A percentile compares a stretch with the other conserved stretches of the same genome.
Conservation (phyloP, 35 echinoderm and acorn worm genomes). For the Lytechinus variegatus region DNA sequence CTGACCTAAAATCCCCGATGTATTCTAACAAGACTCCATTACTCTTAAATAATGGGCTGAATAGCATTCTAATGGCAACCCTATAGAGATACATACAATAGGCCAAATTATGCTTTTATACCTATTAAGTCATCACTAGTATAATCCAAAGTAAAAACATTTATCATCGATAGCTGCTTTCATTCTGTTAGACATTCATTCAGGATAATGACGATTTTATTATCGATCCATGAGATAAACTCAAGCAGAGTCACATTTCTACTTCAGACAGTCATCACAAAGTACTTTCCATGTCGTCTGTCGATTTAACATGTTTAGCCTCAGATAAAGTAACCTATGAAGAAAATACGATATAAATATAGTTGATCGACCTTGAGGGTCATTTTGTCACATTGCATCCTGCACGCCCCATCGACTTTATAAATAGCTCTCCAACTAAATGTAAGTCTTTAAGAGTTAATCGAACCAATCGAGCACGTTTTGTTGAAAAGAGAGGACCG, state of each 20-base stretch:
- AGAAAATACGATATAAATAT: background rate
- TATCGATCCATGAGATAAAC: background rate
- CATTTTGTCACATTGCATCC: background rate
- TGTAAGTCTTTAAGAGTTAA: slow-evolving; percentile 29
- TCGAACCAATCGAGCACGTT: background rate
- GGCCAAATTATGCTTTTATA: background rate
- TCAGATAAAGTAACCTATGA: background rate
- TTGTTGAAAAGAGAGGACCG: background rate
- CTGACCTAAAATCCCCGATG: background rate
- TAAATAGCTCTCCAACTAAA: slow-evolving; percentile 22
- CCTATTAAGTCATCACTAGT: background rate
- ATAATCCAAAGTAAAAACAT: slow-evolving; percentile 36
- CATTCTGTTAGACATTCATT: background rate
- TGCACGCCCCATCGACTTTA: slow-evolving; percentile 42
- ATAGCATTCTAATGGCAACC: background rate
- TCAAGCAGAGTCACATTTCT: background rate
- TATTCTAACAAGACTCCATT: background rate
- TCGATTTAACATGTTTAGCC: background rate
- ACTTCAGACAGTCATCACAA: background rate
- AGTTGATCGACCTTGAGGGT: slow-evolving; percentile 12
- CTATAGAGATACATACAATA: background rate
- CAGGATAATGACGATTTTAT: background rate
- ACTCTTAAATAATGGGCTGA: background rate
- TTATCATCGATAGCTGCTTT: background rate
- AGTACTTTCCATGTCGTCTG: background rate